Conservation (phyloP, 2,113 vertebrate genomes). For the Ictalurus punctatus region DNA sequence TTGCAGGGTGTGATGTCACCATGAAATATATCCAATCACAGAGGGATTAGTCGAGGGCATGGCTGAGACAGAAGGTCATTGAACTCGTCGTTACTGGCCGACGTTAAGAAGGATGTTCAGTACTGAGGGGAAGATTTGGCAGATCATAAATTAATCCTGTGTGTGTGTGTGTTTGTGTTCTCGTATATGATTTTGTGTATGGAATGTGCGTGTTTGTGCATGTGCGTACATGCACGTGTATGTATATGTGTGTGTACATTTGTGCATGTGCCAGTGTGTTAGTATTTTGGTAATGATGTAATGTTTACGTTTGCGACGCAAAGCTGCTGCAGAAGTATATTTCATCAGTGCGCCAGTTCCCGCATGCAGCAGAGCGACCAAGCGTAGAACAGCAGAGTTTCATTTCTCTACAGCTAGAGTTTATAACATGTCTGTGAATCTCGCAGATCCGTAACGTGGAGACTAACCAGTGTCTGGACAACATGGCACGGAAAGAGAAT, state of each 20-base stretch:
- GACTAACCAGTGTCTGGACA: slow-evolving; percentile 98
- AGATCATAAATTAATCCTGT: slow-evolving; percentile 17
- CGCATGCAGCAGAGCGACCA: not conserved
- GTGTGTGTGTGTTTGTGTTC: not conserved
- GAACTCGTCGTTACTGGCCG: not conserved
- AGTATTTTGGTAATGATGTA: slow-evolving; percentile 38
- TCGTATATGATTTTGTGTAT: not conserved
- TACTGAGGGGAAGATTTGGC: not conserved
- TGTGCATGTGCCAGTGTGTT: not conserved
- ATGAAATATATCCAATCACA: not conserved
- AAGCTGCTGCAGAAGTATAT: not conserved
- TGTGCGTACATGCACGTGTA: not conserved
- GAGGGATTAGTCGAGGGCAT: not conserved
- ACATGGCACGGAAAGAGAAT: slow-evolving; percentile 99
- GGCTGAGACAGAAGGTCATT: not conserved
- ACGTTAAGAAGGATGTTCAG: not conserved
- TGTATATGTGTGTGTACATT: not conserved
- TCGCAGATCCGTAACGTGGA: slow-evolving; percentile 94
- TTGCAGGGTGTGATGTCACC: slow-evolving; percentile 2
- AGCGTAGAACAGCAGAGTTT: not conserved
- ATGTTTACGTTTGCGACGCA: slow-evolving; percentile 23
- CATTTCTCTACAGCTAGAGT: not conserved
- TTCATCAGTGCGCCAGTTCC: not conserved
- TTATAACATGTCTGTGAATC: slow-evolving; percentile 14
- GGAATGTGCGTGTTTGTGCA: not conserved